These are phyloP conservation scores for Progne subis DNA, from an alignment of 2,113 vertebrate genomes.

Conservation along the genomic window DNA sequence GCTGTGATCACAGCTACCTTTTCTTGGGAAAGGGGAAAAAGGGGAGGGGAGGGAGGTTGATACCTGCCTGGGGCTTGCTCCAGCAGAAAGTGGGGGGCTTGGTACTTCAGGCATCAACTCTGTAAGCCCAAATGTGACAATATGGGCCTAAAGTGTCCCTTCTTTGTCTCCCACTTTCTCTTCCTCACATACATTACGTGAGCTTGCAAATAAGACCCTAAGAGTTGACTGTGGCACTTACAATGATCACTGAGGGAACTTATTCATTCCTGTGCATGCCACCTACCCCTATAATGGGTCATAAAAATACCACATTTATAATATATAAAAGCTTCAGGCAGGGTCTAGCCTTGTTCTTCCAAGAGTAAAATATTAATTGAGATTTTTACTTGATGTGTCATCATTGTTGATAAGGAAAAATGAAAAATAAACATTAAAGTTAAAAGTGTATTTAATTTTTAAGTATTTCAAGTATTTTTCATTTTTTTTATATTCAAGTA, in stretches of 20 bases:
- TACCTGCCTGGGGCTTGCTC: not conserved
- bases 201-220: not conserved
- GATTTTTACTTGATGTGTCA: not conserved
- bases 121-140: not conserved
- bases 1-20: not conserved
- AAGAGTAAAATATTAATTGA: not conserved
- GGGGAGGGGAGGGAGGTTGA: not conserved
- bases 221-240: not conserved
- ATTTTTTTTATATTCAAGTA: not conserved
- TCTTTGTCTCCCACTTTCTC: not conserved
- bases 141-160: not conserved
- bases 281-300: not conserved
- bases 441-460: not conserved
- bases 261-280: not conserved
- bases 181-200: not conserved
- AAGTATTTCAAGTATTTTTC: not conserved
- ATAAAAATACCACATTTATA: not conserved
- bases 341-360: not conserved
- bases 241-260: not conserved
- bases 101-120: not conserved
- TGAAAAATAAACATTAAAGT: not conserved
- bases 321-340: not conserved
- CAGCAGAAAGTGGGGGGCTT: fast-evolving
- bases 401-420: not conserved
- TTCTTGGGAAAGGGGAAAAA: not conserved